Conservation (phyloP, 2,113 vertebrate genomes). For the Candoia aspera region DNA sequence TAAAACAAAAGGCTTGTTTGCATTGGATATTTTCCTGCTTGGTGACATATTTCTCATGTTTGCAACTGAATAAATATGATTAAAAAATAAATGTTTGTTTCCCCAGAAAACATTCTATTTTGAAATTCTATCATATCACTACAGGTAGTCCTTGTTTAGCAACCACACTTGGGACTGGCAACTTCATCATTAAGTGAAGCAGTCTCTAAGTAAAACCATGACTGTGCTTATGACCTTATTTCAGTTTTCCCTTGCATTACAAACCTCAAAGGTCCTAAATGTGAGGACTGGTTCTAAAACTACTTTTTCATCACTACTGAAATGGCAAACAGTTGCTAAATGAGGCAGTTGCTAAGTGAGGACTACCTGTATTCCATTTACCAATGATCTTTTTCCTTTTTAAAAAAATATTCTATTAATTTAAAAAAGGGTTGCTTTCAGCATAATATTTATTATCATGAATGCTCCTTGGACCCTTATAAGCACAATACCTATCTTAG, state of each 20-base stretch:
- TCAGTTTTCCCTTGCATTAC: not conserved
- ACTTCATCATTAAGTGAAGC: too few species aligned
- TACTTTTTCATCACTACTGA: not conserved
- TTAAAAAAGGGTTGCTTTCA: not conserved
- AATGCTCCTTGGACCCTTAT: not conserved
- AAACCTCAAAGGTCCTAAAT: not conserved
- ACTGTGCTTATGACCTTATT: not conserved
- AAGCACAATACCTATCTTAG: not conserved
- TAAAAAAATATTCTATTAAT: not conserved
- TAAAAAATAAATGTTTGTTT: not conserved
- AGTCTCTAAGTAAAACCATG: not conserved
- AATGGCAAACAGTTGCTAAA: not conserved
- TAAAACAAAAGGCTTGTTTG: not conserved
- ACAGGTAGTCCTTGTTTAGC: not conserved
- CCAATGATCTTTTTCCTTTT: not conserved
- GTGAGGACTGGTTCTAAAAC: not conserved
- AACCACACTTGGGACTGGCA: not conserved
- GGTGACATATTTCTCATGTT: not conserved
- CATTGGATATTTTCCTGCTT: not conserved
- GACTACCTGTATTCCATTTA: not conserved
- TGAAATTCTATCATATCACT: not conserved
- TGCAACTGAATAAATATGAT: too few species aligned
- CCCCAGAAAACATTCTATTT: not conserved
- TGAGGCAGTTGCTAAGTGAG: not conserved
- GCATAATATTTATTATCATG: not conserved